Percentiles rank a stretch among this genome's conserved stretches.
Evolutionary conservation across 1,140 invertebrate genomes (phyloP).

Genomic region (Calephelis virginiensis): DNA sequence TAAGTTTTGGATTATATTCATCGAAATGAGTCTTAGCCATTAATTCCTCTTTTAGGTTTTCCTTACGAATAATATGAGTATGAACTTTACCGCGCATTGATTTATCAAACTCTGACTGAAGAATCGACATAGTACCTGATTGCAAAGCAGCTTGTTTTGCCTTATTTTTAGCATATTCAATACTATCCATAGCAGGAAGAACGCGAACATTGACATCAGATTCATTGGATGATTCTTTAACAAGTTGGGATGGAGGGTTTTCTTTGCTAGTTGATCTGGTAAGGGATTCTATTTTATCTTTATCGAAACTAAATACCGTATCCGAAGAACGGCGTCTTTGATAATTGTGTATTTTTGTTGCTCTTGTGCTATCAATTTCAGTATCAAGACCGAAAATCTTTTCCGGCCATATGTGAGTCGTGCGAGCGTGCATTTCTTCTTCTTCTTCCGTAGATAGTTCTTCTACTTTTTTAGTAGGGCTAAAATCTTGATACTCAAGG

Average conservation of each 20-base stretch:
- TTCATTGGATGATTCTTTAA: slow-evolving; percentile 79
- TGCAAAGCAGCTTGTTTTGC: slow-evolving; percentile 59
- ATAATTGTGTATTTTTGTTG: slow-evolving; percentile 69
- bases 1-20: slow-evolving; percentile 80
- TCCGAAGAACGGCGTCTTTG: slow-evolving; percentile 78
- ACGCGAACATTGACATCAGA: slow-evolving; percentile 75
- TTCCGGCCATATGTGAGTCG: slow-evolving; percentile 80
- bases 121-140: slow-evolving; percentile 51
- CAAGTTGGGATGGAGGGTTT: slow-evolving; percentile 59
- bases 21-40: slow-evolving; percentile 83
- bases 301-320: slow-evolving; percentile 85
- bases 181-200: slow-evolving; percentile 78
- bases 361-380: slow-evolving; percentile 72
- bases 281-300: slow-evolving; percentile 84
- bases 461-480: slow-evolving; percentile 62
- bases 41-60: slow-evolving; percentile 80
- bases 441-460: slow-evolving; percentile 69
- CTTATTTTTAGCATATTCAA: slow-evolving; percentile 78
- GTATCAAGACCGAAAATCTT: slow-evolving; percentile 77
- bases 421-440: slow-evolving; percentile 57
- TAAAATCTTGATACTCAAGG: slow-evolving; percentile 65
- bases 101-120: slow-evolving; percentile 81
- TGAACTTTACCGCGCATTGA: slow-evolving; percentile 78
- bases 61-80: slow-evolving; percentile 76
- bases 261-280: slow-evolving; percentile 77